Conservation (phyloP, 2,888 invertebrate species). For the Pachydiplax longipennis region DNA sequence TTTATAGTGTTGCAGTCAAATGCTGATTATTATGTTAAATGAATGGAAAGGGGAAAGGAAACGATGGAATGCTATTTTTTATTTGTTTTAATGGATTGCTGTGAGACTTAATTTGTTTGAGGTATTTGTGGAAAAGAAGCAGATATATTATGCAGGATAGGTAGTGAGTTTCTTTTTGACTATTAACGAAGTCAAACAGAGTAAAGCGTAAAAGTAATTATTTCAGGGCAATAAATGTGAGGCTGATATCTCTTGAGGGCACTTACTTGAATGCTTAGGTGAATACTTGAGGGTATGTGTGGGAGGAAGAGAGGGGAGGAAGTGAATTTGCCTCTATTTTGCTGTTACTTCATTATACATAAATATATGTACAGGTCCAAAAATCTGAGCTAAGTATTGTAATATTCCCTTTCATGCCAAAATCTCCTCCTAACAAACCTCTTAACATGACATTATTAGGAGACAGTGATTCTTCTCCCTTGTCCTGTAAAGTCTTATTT, state of each 20-base stretch:
- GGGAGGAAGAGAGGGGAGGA: conserved; percentile 40
- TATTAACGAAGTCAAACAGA: conserved; percentile 20
- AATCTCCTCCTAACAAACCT: conserved; percentile 6
- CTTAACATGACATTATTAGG: conserved; percentile 16
- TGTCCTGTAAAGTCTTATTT: conserved; percentile 8
- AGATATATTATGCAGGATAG: conserved; percentile 16
- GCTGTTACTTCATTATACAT: too few relatives aligned
- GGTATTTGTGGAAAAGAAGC: conserved; percentile 38
- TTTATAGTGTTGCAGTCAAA: conserved; percentile 33
- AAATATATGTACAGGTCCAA: neutral
- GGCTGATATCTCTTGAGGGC: conserved; percentile 1
- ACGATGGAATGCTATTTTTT: conserved; percentile 38
- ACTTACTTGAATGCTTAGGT: neutral
- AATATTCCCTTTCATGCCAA: conserved; percentile 4
- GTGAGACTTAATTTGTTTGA: conserved; percentile 35
- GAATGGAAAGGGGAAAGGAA: conserved; percentile 44
- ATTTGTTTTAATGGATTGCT: conserved; percentile 31
- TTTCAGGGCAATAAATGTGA: conserved; percentile 24
- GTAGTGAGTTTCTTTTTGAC: conserved; percentile 9
- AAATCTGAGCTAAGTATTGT: neutral
- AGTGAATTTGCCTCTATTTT: conserved; percentile 38
- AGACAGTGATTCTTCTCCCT: conserved; percentile 15
- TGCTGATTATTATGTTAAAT: conserved; percentile 15
- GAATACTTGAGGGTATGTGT: conserved; percentile 5
- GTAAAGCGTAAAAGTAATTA: neutral